These are phyloP conservation scores for Meloidogyne hapla DNA, from an alignment of 1,140 invertebrate genomes.

Conservation along the genomic window DNA sequence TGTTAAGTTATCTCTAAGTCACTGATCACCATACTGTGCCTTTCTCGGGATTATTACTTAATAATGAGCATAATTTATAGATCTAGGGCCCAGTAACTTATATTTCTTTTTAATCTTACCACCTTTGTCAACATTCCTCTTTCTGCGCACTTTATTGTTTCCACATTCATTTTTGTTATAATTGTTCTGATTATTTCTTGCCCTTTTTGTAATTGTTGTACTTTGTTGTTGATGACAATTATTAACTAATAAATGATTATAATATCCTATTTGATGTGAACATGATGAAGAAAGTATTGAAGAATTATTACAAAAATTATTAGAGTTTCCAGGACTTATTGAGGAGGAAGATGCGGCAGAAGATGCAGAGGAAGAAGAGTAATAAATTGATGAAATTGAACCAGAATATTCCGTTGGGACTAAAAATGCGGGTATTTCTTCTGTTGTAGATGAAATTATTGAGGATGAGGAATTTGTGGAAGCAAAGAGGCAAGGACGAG, in stretches of 20 bases:
- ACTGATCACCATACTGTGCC: no score
- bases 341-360: not conserved
- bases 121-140: constrained; percentile 28
- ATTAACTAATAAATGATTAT: not conserved
- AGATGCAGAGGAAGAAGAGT: not conserved
- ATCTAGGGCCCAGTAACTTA: not conserved
- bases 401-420: not conserved
- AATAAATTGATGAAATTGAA: not conserved
- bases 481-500: constrained; percentile 6
- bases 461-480: not conserved
- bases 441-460: not conserved
- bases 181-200: not conserved
- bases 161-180: constrained; percentile 12
- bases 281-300: not conserved
- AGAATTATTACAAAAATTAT: not conserved
- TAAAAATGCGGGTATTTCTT: not conserved
- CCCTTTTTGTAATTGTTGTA: not conserved
- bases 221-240: not conserved
- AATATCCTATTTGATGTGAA: constrained; percentile 1
- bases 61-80: no score
- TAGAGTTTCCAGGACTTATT: not conserved
- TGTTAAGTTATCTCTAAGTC: no score
- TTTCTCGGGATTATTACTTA: no score
- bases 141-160: constrained; percentile 14
- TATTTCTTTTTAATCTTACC: not conserved